Conservation (phyloP, 2,888 invertebrate species). For the Panorpa germanica region DNA sequence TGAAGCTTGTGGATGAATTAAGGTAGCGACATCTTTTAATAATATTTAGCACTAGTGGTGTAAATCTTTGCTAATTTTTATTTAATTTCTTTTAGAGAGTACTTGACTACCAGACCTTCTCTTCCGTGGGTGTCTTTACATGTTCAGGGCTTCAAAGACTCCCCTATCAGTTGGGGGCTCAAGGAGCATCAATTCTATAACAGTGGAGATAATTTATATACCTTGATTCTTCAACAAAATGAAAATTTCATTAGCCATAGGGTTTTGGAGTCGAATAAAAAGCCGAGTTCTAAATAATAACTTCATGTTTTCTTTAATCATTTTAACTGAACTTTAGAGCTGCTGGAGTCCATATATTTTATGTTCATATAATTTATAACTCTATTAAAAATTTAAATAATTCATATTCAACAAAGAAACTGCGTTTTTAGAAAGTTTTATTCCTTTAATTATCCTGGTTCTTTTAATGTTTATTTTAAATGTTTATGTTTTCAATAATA, state of each 20-base stretch:
- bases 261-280: slow-evolving; percentile 11
- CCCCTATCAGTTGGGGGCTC: slow-evolving; percentile 27
- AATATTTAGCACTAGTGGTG: slow-evolving; percentile 1
- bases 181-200: slow-evolving; percentile 27
- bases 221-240: slow-evolving; percentile 22
- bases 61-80: slow-evolving; percentile 8
- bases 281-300: too few relatives aligned
- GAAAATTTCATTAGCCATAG: slow-evolving; percentile 11
- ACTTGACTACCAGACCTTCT: slow-evolving; percentile 14
- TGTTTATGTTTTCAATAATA: too few relatives aligned
- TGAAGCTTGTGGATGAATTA: slow-evolving; percentile 19
- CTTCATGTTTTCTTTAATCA: too few relatives aligned
- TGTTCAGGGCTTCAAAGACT: slow-evolving; percentile 34
- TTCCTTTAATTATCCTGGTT: too few relatives aligned
- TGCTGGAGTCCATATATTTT: too few relatives aligned
- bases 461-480: too few relatives aligned
- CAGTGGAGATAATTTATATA: slow-evolving; percentile 30
- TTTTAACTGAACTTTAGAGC: too few relatives aligned
- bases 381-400: too few relatives aligned
- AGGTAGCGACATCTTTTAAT: slow-evolving; percentile 18
- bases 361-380: too few relatives aligned
- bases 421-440: too few relatives aligned
- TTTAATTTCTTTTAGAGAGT: slow-evolving; percentile 16
- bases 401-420: too few relatives aligned
- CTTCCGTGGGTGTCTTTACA: slow-evolving; percentile 29